These are phyloP conservation scores for Megalurothrips usitatus DNA, from an alignment of 2,888 invertebrate species.

Conservation along the genomic window DNA sequence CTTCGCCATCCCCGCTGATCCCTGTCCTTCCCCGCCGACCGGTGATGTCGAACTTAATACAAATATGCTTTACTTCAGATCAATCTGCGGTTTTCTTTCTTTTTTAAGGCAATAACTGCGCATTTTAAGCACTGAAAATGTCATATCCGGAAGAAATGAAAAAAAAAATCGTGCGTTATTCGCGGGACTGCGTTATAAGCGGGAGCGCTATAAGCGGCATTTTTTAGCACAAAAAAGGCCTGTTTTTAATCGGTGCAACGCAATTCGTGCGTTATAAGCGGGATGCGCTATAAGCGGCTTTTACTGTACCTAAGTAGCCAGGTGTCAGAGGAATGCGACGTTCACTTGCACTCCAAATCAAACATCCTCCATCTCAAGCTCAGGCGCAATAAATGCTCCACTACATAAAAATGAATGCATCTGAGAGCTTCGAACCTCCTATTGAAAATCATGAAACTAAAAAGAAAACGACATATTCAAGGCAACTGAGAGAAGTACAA, in stretches of 20 bases:
- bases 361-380: too few relatives aligned
- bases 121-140: background rate
- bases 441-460: too few relatives aligned
- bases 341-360: too few relatives aligned
- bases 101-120: background rate
- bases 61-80: background rate
- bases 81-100: background rate
- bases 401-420: too few relatives aligned
- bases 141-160: background rate
- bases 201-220: background rate
- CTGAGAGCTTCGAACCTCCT: too few relatives aligned
- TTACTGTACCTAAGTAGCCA: too few relatives aligned
- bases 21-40: background rate
- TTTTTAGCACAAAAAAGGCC: background rate
- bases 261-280: background rate
- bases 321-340: too few relatives aligned
- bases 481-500: too few relatives aligned
- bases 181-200: background rate
- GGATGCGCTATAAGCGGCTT: background rate
- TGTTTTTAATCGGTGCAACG: conserved; percentile 2
- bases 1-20: background rate
- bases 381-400: too few relatives aligned
- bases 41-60: background rate
- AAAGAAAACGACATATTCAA: too few relatives aligned
- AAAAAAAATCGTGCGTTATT: background rate